phyloP scores from a whole-genome alignment of 2,888 invertebrate species.

The Piscicola geometra region DNA sequence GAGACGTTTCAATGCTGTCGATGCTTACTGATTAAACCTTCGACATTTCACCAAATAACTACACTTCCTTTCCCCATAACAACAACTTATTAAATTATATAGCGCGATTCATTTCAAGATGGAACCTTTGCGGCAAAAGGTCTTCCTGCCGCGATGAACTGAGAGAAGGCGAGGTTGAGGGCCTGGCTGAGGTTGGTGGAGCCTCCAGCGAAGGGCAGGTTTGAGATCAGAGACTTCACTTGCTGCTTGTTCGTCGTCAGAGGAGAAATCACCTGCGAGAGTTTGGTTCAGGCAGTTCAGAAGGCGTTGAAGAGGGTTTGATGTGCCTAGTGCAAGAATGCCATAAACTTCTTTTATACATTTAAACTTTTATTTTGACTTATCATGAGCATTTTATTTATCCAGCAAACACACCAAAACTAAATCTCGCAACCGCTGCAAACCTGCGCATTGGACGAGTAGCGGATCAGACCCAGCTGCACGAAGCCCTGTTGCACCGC shows the following conservation, averaged over 20 bases:
- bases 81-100: too few species aligned
- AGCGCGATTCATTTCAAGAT: neutral
- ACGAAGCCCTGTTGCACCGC: neutral
- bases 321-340: too few species aligned
- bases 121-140: conserved; percentile 17
- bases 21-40: neutral
- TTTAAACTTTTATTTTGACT: too few species aligned
- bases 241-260: neutral
- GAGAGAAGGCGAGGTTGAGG: neutral
- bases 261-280: neutral
- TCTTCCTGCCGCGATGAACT: conserved; percentile 11
- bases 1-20: neutral
- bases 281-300: too few species aligned
- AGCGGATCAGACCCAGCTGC: conserved; percentile 27
- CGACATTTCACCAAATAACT: neutral
- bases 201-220: conserved; percentile 16
- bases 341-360: too few species aligned
- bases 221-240: neutral
- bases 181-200: conserved; percentile 30
- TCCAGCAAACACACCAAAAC: too few species aligned
- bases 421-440: too few species aligned
- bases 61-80: too few species aligned
- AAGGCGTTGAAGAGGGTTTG: too few species aligned
- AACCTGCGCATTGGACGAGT: conserved; percentile 23
- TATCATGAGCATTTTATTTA: too few species aligned